These are phyloP conservation scores for Hippolais icterina DNA, from an alignment of 2,113 vertebrate genomes.

Conservation along the genomic window DNA sequence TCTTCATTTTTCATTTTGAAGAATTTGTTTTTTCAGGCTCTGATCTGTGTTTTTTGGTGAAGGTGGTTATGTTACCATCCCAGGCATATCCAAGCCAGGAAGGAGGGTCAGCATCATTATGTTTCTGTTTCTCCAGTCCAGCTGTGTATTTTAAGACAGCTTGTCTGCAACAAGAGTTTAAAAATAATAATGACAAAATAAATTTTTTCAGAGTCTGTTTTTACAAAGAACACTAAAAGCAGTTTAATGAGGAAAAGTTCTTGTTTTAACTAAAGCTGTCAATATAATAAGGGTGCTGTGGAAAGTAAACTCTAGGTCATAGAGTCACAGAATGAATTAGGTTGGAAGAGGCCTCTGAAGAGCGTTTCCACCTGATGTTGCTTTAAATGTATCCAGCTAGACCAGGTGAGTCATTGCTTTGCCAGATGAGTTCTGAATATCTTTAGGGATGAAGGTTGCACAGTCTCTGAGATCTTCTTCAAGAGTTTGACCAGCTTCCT, in stretches of 20 bases:
- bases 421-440: background rate
- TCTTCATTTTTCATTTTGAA: background rate
- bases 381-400: background rate
- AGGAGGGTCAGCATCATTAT: constrained; percentile 70
- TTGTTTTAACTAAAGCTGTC: background rate
- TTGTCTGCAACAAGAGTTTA: constrained; percentile 61
- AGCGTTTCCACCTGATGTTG: background rate
- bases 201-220: background rate
- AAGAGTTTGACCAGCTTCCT: background rate
- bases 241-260: background rate
- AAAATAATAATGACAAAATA: background rate
- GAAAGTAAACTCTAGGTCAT: background rate
- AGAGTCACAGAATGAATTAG: background rate
- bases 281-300: background rate
- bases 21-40: background rate
- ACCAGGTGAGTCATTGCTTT: background rate
- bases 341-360: background rate
- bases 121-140: constrained; percentile 68
- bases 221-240: background rate
- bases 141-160: constrained; percentile 73
- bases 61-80: background rate
- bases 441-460: background rate
- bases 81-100: constrained; percentile 65
- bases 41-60: background rate
- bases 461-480: background rate